A percentile compares a stretch with the other conserved stretches of the same genome.
Evolutionary conservation across 2,113 vertebrate species (phyloP).

Genomic region (Amazona vittata): DNA sequence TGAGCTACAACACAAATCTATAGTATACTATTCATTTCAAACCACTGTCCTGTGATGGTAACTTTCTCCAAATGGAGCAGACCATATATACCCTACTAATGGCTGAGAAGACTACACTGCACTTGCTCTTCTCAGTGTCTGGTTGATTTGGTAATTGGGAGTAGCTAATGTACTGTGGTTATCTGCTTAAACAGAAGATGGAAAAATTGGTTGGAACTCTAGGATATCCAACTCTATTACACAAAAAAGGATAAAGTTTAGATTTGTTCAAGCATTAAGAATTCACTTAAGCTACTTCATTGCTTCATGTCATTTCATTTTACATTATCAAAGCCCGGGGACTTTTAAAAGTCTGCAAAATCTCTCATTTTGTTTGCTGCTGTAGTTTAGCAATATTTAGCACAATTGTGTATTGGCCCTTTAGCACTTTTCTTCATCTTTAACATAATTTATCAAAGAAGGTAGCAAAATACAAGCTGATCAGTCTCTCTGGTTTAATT

Average conservation of each 20-base stretch:
- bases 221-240: not conserved
- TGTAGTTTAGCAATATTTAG: not conserved
- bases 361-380: slow-evolving; percentile 33
- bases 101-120: not conserved
- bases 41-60: not conserved
- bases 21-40: not conserved
- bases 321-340: not conserved
- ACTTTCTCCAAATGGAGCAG: not conserved
- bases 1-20: not conserved
- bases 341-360: not conserved
- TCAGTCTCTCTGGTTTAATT: slow-evolving; percentile 68
- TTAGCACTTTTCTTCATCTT: slow-evolving; percentile 59
- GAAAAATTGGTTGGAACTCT: not conserved
- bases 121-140: not conserved
- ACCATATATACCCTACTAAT: not conserved
- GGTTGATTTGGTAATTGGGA: not conserved
- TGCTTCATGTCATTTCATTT: not conserved
- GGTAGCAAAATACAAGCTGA: slow-evolving; percentile 53
- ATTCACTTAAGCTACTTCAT: not conserved
- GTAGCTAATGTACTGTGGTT: not conserved
- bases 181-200: not conserved
- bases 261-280: not conserved
- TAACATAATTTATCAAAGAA: slow-evolving; percentile 66
- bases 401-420: not conserved
- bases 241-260: not conserved